Conservation (phyloP, 2,797 vertebrate genomes). For the Chrysocyon brachyurus region DNA sequence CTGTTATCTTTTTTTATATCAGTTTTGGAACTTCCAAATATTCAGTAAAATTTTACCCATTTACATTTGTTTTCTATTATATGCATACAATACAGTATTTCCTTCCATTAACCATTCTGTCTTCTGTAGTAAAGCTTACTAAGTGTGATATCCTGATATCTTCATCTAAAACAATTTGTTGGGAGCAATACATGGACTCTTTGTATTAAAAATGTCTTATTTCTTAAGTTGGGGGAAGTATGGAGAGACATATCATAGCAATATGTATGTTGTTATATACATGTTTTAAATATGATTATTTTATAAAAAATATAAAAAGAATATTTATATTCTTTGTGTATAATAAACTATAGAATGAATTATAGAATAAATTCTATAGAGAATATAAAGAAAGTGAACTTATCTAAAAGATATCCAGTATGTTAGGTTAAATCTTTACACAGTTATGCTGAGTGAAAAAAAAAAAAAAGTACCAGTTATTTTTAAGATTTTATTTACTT, state of each 20-base stretch:
- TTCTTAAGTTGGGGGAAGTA: not conserved
- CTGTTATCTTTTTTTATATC: not conserved
- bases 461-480: not conserved
- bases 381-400: conserved; percentile 5
- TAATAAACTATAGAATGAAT: not conserved
- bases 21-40: conserved; percentile 29
- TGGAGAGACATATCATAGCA: not conserved
- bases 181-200: not conserved
- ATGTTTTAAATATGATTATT: conserved; percentile 32
- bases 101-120: not conserved
- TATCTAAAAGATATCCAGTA: not conserved
- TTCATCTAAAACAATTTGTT: conserved; percentile 11
- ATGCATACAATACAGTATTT: not conserved
- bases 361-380: not conserved
- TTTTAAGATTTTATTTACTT: too few relatives aligned
- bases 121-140: conserved; percentile 26
- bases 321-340: not conserved
- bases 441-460: conserved; percentile 22
- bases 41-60: conserved; percentile 14
- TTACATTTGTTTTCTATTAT: not conserved
- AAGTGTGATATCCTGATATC: conserved; percentile 7
- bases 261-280: not conserved
- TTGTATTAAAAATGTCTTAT: conserved; percentile 7
- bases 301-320: not conserved
- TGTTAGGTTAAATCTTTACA: conserved; percentile 36